A percentile compares a stretch with the other conserved stretches of the same genome.
phyloP scores from a whole-genome alignment of 2,797 vertebrate genomes.

The Bufotes viridis region DNA sequence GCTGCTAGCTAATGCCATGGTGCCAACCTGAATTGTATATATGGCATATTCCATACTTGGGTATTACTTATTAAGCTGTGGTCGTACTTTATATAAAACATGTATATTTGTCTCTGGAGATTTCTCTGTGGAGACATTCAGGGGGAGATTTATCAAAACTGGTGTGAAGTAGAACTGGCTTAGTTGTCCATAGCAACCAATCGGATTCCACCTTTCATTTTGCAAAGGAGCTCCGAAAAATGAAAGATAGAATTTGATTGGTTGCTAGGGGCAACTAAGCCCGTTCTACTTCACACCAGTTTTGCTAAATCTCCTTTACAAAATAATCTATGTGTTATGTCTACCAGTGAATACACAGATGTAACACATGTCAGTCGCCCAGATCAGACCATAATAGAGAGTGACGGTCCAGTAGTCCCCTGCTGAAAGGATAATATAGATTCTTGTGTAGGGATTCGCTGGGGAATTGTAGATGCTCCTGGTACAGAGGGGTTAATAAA shows the following conservation, averaged over 20 bases:
- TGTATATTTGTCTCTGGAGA: background rate
- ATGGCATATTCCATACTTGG: background rate
- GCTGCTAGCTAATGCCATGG: background rate
- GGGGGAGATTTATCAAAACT: no score
- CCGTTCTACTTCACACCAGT: no score
- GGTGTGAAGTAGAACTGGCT: no score
- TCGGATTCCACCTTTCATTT: no score
- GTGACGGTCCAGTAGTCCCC: background rate
- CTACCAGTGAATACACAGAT: conserved; percentile 16
- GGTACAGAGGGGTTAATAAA: background rate
- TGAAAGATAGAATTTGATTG: no score
- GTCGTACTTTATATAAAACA: background rate
- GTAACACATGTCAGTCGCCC: background rate
- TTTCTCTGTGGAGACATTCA: background rate
- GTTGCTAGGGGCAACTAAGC: no score
- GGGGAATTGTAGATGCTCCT: background rate
- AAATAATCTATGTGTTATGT: background rate
- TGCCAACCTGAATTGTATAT: background rate
- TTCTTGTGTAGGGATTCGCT: background rate
- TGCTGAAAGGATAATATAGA: background rate
- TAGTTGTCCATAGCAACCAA: no score
- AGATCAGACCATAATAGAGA: background rate
- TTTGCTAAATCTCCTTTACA: background rate
- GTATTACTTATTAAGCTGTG: background rate
- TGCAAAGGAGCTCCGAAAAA: no score